phyloP scores from a whole-genome alignment of 2,888 invertebrate species.

The Xanthostigma xanthostigma region DNA sequence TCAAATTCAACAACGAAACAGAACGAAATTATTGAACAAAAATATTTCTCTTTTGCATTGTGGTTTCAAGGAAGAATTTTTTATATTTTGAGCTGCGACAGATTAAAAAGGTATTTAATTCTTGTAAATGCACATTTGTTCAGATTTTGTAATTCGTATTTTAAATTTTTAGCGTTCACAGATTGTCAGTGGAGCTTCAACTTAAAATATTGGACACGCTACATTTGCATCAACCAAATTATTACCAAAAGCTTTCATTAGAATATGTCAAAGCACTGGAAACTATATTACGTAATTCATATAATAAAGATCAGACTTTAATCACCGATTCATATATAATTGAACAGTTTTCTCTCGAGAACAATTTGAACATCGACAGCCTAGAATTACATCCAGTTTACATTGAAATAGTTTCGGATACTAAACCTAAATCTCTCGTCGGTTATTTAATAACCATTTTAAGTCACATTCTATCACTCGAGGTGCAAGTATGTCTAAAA shows the following conservation, averaged over 20 bases:
- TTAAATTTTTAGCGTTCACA: conserved; percentile 32
- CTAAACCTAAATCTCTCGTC: conserved; percentile 9
- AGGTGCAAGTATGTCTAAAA: not conserved
- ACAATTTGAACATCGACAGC: conserved; percentile 21
- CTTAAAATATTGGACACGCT: conserved; percentile 37
- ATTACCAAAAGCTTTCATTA: conserved; percentile 31
- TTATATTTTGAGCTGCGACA: conserved; percentile 40
- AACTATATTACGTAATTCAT: not conserved
- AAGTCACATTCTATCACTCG: not conserved
- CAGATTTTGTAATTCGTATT: conserved; percentile 7
- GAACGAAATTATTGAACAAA: conserved; percentile 26
- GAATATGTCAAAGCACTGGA: conserved; percentile 31
- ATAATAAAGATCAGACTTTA: conserved; percentile 12
- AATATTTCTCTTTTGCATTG: conserved; percentile 38
- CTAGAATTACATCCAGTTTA: conserved; percentile 21
- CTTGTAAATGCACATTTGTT: conserved; percentile 14
- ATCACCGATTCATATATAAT: conserved; percentile 19
- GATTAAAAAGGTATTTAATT: conserved; percentile 30
- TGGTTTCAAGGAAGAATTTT: conserved; percentile 55
- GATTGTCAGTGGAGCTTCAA: conserved; percentile 37
- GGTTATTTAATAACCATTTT: not conserved
- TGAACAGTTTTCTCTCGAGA: conserved; percentile 32
- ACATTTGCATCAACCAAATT: conserved; percentile 33
- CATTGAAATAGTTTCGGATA: conserved; percentile 18
- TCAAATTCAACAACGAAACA: conserved; percentile 30